Evolutionary conservation across 2,797 vertebrate genomes (phyloP).

Genomic region (Megaceryle alcyon): DNA sequence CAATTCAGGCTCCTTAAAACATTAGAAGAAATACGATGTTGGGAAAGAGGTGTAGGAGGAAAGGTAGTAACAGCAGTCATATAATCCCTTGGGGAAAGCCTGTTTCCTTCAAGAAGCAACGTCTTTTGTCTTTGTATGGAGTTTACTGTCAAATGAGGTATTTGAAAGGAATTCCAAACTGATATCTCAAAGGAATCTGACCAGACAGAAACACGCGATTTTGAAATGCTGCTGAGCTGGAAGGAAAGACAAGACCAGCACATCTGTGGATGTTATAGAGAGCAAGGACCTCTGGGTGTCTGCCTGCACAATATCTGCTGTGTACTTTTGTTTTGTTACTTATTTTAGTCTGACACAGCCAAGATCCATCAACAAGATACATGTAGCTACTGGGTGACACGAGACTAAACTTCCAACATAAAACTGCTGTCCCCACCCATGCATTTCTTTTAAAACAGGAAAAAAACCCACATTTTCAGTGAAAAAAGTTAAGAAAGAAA

Average conservation of each 20-base stretch:
- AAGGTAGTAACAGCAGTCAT: conserved; percentile 1
- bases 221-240: conserved; percentile 42
- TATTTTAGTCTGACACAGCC: not conserved
- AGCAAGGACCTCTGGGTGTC: not conserved
- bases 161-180: conserved; percentile 41
- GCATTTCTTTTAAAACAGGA: not conserved
- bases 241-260: conserved; percentile 23
- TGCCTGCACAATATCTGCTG: not conserved
- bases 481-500: not conserved
- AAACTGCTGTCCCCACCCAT: not conserved
- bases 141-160: not conserved
- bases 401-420: not conserved
- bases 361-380: not conserved
- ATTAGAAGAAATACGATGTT: not conserved
- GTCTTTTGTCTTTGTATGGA: conserved; percentile 4
- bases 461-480: not conserved
- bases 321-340: not conserved
- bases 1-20: not conserved
- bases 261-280: conserved; percentile 16
- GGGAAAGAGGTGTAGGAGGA: conserved; percentile 9
- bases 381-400: not conserved
- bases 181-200: conserved; percentile 30
- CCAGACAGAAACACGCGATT: conserved; percentile 38
- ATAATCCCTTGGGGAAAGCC: conserved; percentile 16
- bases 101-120: conserved; percentile 13